Evolutionary conservation across 2,797 vertebrate genomes (phyloP).

Genomic region (Sebastes minor): DNA sequence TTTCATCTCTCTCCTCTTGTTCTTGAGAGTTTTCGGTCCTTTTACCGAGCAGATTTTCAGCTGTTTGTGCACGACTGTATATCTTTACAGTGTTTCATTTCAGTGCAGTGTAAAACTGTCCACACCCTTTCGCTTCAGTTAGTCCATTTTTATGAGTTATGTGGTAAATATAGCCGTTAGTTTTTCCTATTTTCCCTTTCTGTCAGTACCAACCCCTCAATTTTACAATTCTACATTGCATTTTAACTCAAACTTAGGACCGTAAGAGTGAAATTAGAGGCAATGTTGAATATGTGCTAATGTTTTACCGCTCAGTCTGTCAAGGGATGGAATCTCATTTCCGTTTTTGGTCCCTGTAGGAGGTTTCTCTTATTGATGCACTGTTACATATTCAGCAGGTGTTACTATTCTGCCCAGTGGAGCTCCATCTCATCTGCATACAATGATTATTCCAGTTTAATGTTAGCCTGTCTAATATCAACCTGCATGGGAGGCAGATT

Average conservation of each 20-base stretch:
- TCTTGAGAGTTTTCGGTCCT: slow-evolving; percentile 69
- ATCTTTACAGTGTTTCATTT: neutral
- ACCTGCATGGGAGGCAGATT: slow-evolving; percentile 1
- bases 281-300: neutral
- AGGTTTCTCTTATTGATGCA: neutral
- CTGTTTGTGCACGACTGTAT: neutral
- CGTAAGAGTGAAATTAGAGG: neutral
- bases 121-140: neutral
- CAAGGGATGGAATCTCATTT: slow-evolving; percentile 7
- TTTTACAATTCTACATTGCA: neutral
- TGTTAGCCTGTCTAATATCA: neutral
- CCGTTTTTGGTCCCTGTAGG: neutral
- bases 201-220: neutral
- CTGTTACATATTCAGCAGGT: slow-evolving; percentile 38
- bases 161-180: neutral
- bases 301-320: slow-evolving; percentile 1
- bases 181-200: neutral
- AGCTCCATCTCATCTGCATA: slow-evolving; percentile 11
- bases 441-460: neutral
- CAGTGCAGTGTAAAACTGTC: neutral
- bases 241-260: neutral
- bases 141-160: neutral
- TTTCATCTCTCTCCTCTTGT: slow-evolving; percentile 86
- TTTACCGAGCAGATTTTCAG: slow-evolving; percentile 33
- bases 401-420: neutral